phyloP scores from a whole-genome alignment of 1,140 invertebrate genomes.

The Lepidurus arcticus region DNA sequence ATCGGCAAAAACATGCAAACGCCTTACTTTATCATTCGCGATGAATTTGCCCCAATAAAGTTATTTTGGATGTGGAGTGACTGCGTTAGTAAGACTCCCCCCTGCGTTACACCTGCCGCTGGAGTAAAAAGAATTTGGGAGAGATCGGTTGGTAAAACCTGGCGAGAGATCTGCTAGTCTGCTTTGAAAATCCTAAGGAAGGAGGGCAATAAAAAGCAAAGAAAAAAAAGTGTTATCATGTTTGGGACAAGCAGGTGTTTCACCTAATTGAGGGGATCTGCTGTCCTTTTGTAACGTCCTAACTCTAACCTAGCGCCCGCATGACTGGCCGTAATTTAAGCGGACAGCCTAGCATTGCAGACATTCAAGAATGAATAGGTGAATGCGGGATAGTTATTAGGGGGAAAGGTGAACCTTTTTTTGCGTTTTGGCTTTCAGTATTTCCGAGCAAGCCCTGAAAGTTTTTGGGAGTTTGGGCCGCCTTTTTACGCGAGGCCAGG shows the following conservation, averaged over 20 bases:
- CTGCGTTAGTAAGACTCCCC: not conserved
- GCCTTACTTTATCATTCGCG: no score
- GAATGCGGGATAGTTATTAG: conserved; percentile 15
- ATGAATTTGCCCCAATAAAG: not conserved
- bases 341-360: not conserved
- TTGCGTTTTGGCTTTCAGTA: not conserved
- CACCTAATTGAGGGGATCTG: not conserved
- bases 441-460: not conserved
- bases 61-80: not conserved
- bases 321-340: conserved; percentile 13
- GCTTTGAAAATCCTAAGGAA: not conserved
- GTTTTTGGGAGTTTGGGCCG: not conserved
- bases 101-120: not conserved
- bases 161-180: no score
- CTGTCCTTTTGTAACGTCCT: not conserved
- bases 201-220: not conserved
- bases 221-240: not conserved
- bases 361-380: conserved; percentile 16
- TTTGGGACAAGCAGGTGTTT: not conserved
- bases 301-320: conserved; percentile 1
- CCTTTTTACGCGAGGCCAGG: not conserved
- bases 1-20: not conserved
- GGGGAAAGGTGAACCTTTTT: not conserved
- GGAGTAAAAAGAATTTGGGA: not conserved
- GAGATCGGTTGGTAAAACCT: not conserved